Evolutionary conservation across 2,113 vertebrate species (phyloP).

Genomic region (Solenodon paradoxus): DNA sequence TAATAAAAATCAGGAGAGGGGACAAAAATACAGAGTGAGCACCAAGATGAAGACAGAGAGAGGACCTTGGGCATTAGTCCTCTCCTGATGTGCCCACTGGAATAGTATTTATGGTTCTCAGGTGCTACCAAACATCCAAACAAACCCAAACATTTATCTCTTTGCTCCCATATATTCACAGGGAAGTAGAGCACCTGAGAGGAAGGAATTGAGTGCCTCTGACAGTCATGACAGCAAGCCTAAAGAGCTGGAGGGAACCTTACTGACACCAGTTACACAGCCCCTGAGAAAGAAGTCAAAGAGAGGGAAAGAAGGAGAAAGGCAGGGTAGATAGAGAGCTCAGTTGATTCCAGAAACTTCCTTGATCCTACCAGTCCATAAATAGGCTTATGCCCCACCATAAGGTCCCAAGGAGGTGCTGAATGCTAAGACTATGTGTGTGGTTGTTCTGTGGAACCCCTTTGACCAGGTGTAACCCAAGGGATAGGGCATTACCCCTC

Average conservation of each 20-base stretch:
- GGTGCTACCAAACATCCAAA: background rate
- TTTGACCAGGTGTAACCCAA: background rate
- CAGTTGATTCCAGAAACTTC: background rate
- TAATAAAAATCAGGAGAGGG: background rate
- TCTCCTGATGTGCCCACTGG: background rate
- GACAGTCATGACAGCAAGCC: background rate
- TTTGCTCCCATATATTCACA: background rate
- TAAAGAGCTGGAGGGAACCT: background rate
- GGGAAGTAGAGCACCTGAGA: background rate
- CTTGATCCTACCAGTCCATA: background rate
- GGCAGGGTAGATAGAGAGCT: background rate
- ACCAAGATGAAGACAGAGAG: no score
- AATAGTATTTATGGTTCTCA: background rate
- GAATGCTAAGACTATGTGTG: background rate
- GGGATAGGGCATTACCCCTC: background rate
- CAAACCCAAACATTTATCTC: background rate
- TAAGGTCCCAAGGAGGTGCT: background rate
- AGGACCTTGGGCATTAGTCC: no score
- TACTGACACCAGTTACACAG: background rate
- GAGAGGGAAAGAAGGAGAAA: background rate
- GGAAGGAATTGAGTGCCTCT: background rate
- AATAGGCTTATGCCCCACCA: background rate
- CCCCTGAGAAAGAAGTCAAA: background rate
- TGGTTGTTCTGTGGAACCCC: background rate
- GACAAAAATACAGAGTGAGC: background rate